These are phyloP conservation scores for Acromyrmex heyeri DNA, from an alignment of 1,140 invertebrate genomes.

Conservation along the genomic window DNA sequence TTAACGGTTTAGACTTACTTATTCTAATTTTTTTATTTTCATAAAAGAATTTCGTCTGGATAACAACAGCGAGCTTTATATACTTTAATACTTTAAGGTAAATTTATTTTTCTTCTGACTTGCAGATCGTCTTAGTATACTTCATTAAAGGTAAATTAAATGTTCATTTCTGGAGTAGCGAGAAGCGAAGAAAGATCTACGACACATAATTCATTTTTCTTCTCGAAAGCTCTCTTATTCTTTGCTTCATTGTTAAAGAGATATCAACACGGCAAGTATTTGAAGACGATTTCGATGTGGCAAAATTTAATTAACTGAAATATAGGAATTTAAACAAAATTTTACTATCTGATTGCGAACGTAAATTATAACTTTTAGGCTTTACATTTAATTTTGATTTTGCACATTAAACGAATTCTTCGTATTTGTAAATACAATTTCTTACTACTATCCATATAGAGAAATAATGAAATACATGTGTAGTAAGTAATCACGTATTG, in stretches of 20 bases:
- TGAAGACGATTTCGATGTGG: not conserved
- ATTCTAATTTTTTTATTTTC: not conserved
- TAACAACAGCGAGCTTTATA: conserved; percentile 14
- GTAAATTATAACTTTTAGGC: not conserved
- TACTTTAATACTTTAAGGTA: not conserved
- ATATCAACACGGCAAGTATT: conserved; percentile 21
- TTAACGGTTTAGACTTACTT: too few species aligned
- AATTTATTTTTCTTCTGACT: conserved; percentile 29
- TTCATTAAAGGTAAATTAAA: conserved; percentile 52
- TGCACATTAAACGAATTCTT: not conserved
- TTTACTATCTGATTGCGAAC: not conserved
- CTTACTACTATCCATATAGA: not conserved
- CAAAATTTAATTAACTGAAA: conserved; percentile 25
- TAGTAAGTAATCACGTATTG: not conserved
- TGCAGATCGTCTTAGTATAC: not conserved
- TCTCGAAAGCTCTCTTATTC: conserved; percentile 9
- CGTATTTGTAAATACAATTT: not conserved
- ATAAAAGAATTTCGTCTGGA: not conserved
- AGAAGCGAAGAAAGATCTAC: conserved; percentile 5
- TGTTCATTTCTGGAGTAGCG: not conserved
- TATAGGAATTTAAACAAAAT: too few species aligned
- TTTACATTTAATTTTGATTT: not conserved
- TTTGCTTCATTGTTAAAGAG: not conserved
- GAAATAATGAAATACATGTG: not conserved
- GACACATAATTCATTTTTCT: conserved; percentile 29